Evolutionary conservation across 2,888 invertebrate genomes (phyloP).

Genomic region (Cataglyphis cursor): DNA sequence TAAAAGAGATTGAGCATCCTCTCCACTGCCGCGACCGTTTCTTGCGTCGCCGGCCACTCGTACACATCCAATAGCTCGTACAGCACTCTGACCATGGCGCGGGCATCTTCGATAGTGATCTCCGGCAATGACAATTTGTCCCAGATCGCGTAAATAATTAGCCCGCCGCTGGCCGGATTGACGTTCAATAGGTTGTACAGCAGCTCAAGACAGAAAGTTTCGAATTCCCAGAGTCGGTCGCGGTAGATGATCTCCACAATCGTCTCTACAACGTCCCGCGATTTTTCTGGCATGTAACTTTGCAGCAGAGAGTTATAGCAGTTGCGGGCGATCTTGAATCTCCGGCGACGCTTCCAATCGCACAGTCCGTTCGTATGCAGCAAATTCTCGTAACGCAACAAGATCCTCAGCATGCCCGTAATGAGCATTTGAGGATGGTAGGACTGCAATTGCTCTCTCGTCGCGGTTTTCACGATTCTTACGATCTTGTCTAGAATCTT

Average conservation of each 20-base stretch:
- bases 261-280: conserved; percentile 82
- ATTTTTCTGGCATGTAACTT: conserved; percentile 78
- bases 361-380: conserved; percentile 60
- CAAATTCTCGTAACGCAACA: conserved; percentile 72
- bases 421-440: conserved; percentile 71
- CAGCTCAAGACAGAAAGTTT: conserved; percentile 84
- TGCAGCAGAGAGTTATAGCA: conserved; percentile 78
- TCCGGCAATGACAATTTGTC: conserved; percentile 73
- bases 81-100: conserved; percentile 87
- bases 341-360: conserved; percentile 75
- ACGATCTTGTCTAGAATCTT: conserved; percentile 70
- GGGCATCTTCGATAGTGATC: conserved; percentile 84
- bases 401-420: conserved; percentile 74
- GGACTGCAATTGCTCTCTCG: conserved; percentile 70
- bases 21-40: conserved; percentile 86
- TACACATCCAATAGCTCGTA: conserved; percentile 87
- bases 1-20: conserved; percentile 88
- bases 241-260: conserved; percentile 84
- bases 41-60: conserved; percentile 86
- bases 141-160: conserved; percentile 75
- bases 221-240: conserved; percentile 86
- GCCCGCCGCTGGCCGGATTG: conserved; percentile 68
- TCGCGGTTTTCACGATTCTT: conserved; percentile 70
- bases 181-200: conserved; percentile 79
- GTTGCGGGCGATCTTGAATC: conserved; percentile 71